Conservation (phyloP, 1,140 invertebrate genomes). For the Cotesia chilonis region DNA sequence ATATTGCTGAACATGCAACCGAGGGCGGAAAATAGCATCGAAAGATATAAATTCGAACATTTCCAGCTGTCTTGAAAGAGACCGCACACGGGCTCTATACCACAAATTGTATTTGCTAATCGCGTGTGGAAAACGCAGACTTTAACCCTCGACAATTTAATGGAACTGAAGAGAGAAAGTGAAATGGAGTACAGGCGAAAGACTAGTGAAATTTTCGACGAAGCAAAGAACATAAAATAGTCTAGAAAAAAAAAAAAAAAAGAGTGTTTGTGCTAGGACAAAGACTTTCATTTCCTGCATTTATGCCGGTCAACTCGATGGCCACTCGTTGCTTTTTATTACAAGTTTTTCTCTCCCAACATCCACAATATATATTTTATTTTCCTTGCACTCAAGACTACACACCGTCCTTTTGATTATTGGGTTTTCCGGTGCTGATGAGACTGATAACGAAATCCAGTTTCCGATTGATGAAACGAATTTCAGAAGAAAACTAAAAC, state of each 20-base stretch:
- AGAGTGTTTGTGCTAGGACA: slow-evolving; percentile 2
- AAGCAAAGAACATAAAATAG: not conserved
- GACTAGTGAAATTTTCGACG: not conserved
- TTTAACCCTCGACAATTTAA: slow-evolving; percentile 7
- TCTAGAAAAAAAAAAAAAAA: not conserved
- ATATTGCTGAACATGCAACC: slow-evolving; percentile 16
- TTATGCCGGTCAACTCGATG: slow-evolving; percentile 18
- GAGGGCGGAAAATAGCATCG: slow-evolving; percentile 13
- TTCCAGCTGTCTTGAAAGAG: slow-evolving; percentile 24
- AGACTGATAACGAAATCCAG: slow-evolving; percentile 5
- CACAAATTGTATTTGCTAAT: slow-evolving; percentile 61
- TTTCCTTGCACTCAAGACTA: slow-evolving; percentile 4
- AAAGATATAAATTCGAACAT: slow-evolving; percentile 30
- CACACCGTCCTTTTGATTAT: slow-evolving; percentile 10
- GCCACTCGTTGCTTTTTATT: slow-evolving; percentile 33
- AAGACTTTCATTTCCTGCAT: slow-evolving; percentile 36
- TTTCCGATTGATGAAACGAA: not conserved
- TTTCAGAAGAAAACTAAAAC: too few relatives aligned
- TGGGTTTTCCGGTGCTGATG: slow-evolving; percentile 18
- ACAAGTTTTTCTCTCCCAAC: not conserved
- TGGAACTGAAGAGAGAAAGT: slow-evolving; percentile 14
- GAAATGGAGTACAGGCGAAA: not conserved
- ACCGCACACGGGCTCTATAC: slow-evolving; percentile 39
- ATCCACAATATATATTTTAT: slow-evolving; percentile 20
- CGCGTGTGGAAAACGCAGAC: slow-evolving; percentile 50